These are phyloP conservation scores for Symphodus melops DNA, from an alignment of 2,113 vertebrate species.

Conservation along the genomic window DNA sequence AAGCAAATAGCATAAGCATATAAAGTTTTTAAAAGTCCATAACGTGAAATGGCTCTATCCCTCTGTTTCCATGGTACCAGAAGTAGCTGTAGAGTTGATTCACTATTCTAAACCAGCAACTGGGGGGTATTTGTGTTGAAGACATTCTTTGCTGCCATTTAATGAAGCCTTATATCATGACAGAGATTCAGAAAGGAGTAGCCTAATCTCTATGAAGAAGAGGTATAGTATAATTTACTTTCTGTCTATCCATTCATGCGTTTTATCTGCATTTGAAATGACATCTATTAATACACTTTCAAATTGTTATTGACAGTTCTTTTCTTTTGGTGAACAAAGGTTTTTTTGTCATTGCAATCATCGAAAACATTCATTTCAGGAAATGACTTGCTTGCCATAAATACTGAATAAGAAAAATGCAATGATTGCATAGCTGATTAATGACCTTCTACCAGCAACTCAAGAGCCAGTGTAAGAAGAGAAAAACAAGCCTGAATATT, in stretches of 20 bases:
- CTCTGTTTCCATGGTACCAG: constrained; percentile 38
- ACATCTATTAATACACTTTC: constrained; percentile 27
- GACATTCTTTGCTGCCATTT: constrained; percentile 42
- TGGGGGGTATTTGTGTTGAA: constrained; percentile 55
- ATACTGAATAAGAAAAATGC: constrained; percentile 21
- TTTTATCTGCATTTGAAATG: constrained; percentile 22
- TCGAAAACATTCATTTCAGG: constrained; percentile 27
- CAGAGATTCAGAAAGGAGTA: constrained; percentile 1
- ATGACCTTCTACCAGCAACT: constrained; percentile 42
- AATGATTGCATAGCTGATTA: constrained; percentile 44
- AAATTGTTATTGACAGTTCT: constrained; percentile 37
- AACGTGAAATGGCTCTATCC: constrained; percentile 42
- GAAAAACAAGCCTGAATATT: constrained; percentile 35
- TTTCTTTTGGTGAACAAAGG: constrained; percentile 35
- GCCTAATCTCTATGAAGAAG: constrained; percentile 12
- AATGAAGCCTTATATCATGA: constrained; percentile 45
- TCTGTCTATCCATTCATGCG: constrained; percentile 9
- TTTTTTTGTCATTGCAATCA: constrained; percentile 47
- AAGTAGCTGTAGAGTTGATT: constrained; percentile 40
- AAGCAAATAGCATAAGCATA: too few species aligned
- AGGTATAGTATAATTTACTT: constrained; percentile 12
- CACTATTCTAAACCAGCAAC: constrained; percentile 55
- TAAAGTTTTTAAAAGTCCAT: constrained; percentile 44
- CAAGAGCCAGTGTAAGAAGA: constrained; percentile 23
- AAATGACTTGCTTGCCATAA: constrained; percentile 22